Percentiles rank a stretch among this genome's conserved stretches.
Evolutionary conservation across 2,888 invertebrate genomes (phyloP).

Genomic region (Pristionchus maxplancki): DNA sequence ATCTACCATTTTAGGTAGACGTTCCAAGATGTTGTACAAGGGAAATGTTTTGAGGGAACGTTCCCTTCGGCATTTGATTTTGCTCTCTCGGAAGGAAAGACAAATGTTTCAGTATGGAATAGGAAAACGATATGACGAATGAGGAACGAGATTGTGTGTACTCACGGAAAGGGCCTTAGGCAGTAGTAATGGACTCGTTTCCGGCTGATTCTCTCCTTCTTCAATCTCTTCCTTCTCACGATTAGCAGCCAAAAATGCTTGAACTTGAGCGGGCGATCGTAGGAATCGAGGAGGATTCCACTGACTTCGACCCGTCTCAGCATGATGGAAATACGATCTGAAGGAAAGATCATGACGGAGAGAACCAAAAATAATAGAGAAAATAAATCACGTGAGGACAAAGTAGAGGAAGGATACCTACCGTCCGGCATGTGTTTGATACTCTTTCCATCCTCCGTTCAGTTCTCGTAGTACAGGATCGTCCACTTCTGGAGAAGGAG

Average conservation of each 20-base stretch:
- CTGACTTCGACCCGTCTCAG: constrained; percentile 69
- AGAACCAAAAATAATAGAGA: not conserved
- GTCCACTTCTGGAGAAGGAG: constrained; percentile 43
- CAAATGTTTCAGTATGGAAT: not conserved
- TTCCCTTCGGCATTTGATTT: not conserved
- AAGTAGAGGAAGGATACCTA: not conserved
- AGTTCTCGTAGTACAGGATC: constrained; percentile 35
- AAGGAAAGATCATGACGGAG: constrained; percentile 2
- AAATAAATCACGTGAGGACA: not conserved
- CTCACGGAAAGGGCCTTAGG: constrained; percentile 38
- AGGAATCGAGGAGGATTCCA: constrained; percentile 74
- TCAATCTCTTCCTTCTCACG: constrained; percentile 18
- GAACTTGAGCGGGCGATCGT: constrained; percentile 65
- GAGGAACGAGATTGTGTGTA: not conserved
- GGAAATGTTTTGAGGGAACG: not conserved
- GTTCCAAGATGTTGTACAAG: not conserved
- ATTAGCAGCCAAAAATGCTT: constrained; percentile 48
- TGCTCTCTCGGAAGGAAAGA: not conserved
- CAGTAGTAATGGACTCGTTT: constrained; percentile 45
- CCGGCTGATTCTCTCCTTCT: not conserved
- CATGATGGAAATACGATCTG: constrained; percentile 68
- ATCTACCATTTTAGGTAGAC: not conserved
- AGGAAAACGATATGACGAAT: not conserved
- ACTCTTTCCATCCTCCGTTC: constrained; percentile 52
- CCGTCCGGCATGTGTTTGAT: constrained; percentile 48